Evolutionary conservation across 2,113 vertebrate genomes (phyloP), one percentile per base, ranked within the genome.

Genomic region (Geothlypis trichas): DNA sequence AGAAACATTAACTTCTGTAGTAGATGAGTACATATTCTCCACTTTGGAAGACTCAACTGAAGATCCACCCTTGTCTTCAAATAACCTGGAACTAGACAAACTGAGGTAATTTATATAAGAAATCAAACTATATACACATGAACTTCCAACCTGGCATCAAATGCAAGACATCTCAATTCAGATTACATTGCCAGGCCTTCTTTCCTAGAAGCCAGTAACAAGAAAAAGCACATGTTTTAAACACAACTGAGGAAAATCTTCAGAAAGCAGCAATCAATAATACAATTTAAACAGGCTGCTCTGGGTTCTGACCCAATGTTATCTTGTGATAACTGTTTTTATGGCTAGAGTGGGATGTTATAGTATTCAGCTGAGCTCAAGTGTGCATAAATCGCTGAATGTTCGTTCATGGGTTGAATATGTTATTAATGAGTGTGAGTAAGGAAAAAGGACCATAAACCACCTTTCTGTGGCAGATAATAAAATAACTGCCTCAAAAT

Each of bases 251-350:
- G 23, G 47, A 86, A 89, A 87, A 79, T 39, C 66, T 74, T 86
- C 75, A 69, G 66, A 87, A 90, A 74, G 67, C 78, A 90, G 75
- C 61, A 67, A 91, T 89, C 72, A 73, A 87, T 79, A 93, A 85
- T 3, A 81, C 3, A 1, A 87, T 84, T 95, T 89, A 84, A 91
- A 37, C 44, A 75, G 80, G 44, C 68, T 52, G 41, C 57, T 20
- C 83, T 37, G 15, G 13, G 4, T 74, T 58, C 76, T 93, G 85
- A 78, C 88, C 96, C 75, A 52, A 72, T 3, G 3, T 68, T 94
- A 93, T 54, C 80, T 71, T 90, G 83, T 84, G 69, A 90, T 90
- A 95, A 92, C 79, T 81, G 84, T 57, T 92, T 96, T 89, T 92
- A 92, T 84, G 80, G 49, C 57, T 79, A 46, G 67, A 93, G 89